These are phyloP conservation scores for Mantis religiosa DNA, from an alignment of 2,888 invertebrate species.

Conservation along the genomic window DNA sequence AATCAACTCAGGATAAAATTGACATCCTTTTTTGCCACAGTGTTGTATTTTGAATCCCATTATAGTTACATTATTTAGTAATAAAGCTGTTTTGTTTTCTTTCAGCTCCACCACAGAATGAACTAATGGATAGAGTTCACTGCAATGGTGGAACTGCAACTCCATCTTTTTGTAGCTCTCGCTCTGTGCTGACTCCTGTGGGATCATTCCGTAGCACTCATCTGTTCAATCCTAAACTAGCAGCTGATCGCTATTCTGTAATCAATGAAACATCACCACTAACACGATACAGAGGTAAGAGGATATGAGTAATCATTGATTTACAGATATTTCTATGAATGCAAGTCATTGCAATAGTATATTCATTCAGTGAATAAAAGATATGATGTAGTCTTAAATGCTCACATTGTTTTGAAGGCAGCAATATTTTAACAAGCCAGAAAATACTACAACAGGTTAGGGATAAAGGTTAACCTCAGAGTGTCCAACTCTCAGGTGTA, in stretches of 20 bases:
- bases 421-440: too few relatives aligned
- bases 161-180: slow-evolving; percentile 35
- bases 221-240: slow-evolving; percentile 26
- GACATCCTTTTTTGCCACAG: too few relatives aligned
- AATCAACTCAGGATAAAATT: too few relatives aligned
- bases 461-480: too few relatives aligned
- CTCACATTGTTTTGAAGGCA: too few relatives aligned
- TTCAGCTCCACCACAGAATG: slow-evolving; percentile 6
- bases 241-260: slow-evolving; percentile 24
- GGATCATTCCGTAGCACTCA: slow-evolving; percentile 31
- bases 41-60: too few relatives aligned
- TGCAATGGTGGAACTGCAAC: slow-evolving; percentile 31
- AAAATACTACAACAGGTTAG: too few relatives aligned
- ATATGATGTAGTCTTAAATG: too few relatives aligned
- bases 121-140: slow-evolving; percentile 16
- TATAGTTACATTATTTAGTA: neutral
- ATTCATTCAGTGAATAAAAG: too few relatives aligned
- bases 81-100: neutral
- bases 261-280: slow-evolving; percentile 31
- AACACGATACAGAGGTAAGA: slow-evolving; percentile 46
- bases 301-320: neutral
- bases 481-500: too few relatives aligned
- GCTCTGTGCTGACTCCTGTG: slow-evolving; percentile 31
- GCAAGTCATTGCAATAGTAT: too few relatives aligned
- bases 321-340: too few relatives aligned